Base-by-base conservation (phyloP, 2,888 invertebrate species). In the Candidula unifasciata region DNA sequence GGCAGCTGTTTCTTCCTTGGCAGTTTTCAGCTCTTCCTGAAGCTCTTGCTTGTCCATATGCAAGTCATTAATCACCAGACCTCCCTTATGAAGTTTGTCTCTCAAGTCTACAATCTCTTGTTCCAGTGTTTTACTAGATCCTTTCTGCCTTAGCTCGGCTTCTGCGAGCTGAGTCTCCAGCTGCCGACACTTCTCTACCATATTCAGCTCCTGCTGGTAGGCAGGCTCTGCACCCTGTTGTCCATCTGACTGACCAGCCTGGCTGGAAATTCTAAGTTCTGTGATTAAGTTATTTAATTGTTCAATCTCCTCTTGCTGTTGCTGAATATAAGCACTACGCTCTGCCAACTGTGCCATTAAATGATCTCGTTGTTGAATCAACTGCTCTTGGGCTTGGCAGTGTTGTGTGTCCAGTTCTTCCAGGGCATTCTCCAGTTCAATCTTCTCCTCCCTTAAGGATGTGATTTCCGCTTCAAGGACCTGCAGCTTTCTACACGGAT, bases 381-480 rank as follows among this genome's bases (percentile, higher is more conserved):
- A 85, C 85, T 92, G 90, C 27, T 85, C 86, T 87, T 91, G 89
- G 0, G 96, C 96, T 89, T 95, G 94, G 89, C 96, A 95, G 91
- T 97, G 96, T 93, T 96, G 96, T 76, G 93, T 95, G 90, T 97
- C 97, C 88, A 97, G 93, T 91, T 96, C 96, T 89, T 96, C 96
- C 82, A 97, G 94, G 89, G 95, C 96, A 8, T 93, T 92, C 30
- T 95, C 94, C 33, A 91, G 86, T 74, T 89, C 88, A 66, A 85
- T 85, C 84, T 88, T 88, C 85, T 86, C 85, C 13, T 69, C 77
- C 21, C 35, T 76, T 57, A 86, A 68, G 6, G 80, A 71, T 21
- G 37, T 35, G 54, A 86, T 27, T 77, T 85, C 87, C 2, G 18
- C 76, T 79, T 84, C 73, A 27, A 86, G 79, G 44, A n/a, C 37